These are phyloP conservation scores for Dicaeum eximium DNA, from an alignment of 2,113 vertebrate species.

Conservation along the genomic window DNA sequence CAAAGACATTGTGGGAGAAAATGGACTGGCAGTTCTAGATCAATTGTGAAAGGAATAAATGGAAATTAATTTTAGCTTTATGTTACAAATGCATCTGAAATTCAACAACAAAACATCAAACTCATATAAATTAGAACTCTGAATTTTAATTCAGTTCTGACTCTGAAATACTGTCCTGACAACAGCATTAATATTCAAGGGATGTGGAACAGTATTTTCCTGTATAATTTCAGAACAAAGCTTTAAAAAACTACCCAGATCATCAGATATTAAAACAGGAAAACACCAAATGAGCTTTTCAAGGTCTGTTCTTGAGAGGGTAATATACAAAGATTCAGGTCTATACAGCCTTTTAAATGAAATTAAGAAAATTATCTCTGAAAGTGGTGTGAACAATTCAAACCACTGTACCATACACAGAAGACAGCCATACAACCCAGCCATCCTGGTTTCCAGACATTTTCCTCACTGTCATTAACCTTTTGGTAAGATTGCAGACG, in stretches of 20 bases:
- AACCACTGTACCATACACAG: not conserved
- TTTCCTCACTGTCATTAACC: not conserved
- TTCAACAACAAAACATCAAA: not conserved
- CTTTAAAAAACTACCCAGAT: not conserved
- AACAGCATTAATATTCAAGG: not conserved
- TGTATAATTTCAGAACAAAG: not conserved
- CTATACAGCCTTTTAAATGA: not conserved
- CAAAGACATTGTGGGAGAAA: not conserved
- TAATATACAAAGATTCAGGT: not conserved
- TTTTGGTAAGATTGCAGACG: not conserved
- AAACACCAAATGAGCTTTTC: not conserved
- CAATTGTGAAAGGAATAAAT: not conserved
- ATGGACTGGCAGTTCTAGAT: not conserved
- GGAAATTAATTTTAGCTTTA: not conserved
- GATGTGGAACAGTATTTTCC: not conserved
- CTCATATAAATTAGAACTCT: not conserved
- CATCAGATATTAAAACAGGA: not conserved
- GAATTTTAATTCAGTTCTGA: not conserved
- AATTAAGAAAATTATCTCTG: not conserved
- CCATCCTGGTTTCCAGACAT: not conserved
- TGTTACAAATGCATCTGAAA: not conserved
- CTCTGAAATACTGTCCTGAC: not conserved
- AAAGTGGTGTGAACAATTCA: not conserved
- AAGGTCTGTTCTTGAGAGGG: not conserved
- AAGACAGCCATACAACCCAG: not conserved